These are phyloP conservation scores for Cichlasoma orientale DNA, from an alignment of 2,797 vertebrate species.

Conservation along the genomic window DNA sequence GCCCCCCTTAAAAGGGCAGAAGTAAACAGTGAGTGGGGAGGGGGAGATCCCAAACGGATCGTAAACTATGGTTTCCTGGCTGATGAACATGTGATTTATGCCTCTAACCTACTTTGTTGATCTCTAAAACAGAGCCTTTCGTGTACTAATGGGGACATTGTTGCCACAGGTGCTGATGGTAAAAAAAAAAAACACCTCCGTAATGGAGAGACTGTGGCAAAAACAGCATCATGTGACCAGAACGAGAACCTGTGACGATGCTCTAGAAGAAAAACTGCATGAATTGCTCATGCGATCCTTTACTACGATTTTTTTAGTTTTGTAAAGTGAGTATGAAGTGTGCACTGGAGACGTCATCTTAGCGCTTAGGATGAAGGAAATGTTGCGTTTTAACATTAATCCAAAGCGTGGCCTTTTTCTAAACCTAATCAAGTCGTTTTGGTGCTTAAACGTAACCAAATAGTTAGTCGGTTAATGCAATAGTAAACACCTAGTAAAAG, in stretches of 20 bases:
- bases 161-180: not conserved
- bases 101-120: not conserved
- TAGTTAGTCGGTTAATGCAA: too few relatives aligned
- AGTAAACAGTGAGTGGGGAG: not conserved
- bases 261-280: not conserved
- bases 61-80: not conserved
- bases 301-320: not conserved
- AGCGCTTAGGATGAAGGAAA: rapidly evolving
- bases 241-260: not conserved
- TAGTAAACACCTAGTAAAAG: too few relatives aligned
- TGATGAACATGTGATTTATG: not conserved
- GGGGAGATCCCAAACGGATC: not conserved
- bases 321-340: not conserved
- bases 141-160: not conserved
- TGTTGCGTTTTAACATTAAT: not conserved
- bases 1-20: not conserved
- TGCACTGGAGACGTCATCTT: too few relatives aligned
- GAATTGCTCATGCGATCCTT: not conserved
- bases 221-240: not conserved
- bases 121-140: not conserved
- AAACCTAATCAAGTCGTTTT: not conserved
- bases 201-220: not conserved
- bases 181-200: not conserved
- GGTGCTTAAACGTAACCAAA: not conserved
- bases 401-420: not conserved